phyloP scores from a whole-genome alignment of 2,888 invertebrate species.

The Ornithoptera alexandrae region DNA sequence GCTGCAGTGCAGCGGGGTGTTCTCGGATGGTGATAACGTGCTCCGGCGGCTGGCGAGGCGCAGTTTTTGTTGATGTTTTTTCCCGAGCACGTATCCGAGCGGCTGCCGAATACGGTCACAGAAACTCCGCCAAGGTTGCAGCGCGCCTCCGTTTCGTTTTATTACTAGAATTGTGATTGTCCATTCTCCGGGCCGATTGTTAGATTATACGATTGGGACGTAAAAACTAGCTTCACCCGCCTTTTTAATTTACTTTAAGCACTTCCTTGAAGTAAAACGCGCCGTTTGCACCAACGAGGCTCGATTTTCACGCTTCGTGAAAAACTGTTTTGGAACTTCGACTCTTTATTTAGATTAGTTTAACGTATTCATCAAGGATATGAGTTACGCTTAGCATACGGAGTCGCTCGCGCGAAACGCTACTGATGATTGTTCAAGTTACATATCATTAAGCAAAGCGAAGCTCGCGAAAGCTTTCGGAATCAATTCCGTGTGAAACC shows the following conservation, averaged over 20 bases:
- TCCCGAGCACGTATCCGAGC: conserved; percentile 54
- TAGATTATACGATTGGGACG: conserved; percentile 49
- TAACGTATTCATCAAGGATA: not conserved
- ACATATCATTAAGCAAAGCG: not conserved
- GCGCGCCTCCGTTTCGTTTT: conserved; percentile 50
- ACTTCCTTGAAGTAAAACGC: conserved; percentile 65
- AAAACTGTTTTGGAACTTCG: conserved; percentile 53
- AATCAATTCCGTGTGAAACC: conserved; percentile 60
- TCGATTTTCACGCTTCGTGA: conserved; percentile 56
- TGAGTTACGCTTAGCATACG: not conserved
- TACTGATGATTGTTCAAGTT: not conserved
- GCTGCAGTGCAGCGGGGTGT: too few relatives aligned
- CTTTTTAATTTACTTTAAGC: conserved; percentile 58
- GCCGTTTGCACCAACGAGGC: conserved; percentile 45
- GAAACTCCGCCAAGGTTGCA: conserved; percentile 68
- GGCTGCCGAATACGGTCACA: conserved; percentile 49
- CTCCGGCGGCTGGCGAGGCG: too few relatives aligned
- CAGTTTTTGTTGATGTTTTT: conserved; percentile 67
- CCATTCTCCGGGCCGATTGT: conserved; percentile 56
- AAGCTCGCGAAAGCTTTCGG: conserved; percentile 44
- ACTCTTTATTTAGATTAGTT: conserved; percentile 52
- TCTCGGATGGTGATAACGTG: too few relatives aligned
- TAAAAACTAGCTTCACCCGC: conserved; percentile 52
- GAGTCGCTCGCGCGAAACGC: not conserved
- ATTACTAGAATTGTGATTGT: conserved; percentile 55